Conservation (phyloP, 2,888 invertebrate species). For the Thecocarcelia acutangulata region DNA sequence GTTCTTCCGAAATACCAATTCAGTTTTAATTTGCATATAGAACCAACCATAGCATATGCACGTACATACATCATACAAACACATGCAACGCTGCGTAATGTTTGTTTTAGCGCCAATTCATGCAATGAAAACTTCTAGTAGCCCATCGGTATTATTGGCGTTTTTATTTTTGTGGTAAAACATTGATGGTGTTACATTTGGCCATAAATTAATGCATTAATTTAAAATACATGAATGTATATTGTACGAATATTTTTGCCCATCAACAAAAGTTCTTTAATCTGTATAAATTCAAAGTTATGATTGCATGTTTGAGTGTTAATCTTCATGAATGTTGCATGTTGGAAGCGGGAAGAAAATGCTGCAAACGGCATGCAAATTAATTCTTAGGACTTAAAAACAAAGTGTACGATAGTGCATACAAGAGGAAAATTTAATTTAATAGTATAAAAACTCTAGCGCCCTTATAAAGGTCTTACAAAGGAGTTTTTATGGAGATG, state of each 20-base stretch:
- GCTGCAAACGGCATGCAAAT: too few relatives aligned
- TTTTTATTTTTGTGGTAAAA: slow-evolving; percentile 59
- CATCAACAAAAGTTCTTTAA: background rate
- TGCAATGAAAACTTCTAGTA: slow-evolving; percentile 20
- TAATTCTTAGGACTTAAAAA: too few relatives aligned
- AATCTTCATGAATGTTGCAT: background rate
- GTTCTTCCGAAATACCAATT: slow-evolving; percentile 10
- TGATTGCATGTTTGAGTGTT: slow-evolving; percentile 15
- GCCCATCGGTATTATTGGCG: slow-evolving; percentile 47
- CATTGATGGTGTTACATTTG: slow-evolving; percentile 64
- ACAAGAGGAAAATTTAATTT: too few relatives aligned
- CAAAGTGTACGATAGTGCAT: too few relatives aligned
- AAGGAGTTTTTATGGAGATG: too few relatives aligned
- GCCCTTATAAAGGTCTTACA: too few relatives aligned
- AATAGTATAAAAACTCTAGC: too few relatives aligned
- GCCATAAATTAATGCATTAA: slow-evolving; percentile 68
- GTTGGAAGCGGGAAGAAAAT: background rate
- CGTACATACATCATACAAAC: background rate
- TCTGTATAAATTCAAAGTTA: slow-evolving; percentile 24
- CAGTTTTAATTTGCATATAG: slow-evolving; percentile 15
- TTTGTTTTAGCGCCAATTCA: background rate
- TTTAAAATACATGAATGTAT: slow-evolving; percentile 51
- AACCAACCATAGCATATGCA: background rate
- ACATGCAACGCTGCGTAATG: background rate
- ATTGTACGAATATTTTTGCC: background rate